Evolutionary conservation across 2,888 invertebrate genomes (phyloP).

Genomic region (Drosophila mettleri): DNA sequence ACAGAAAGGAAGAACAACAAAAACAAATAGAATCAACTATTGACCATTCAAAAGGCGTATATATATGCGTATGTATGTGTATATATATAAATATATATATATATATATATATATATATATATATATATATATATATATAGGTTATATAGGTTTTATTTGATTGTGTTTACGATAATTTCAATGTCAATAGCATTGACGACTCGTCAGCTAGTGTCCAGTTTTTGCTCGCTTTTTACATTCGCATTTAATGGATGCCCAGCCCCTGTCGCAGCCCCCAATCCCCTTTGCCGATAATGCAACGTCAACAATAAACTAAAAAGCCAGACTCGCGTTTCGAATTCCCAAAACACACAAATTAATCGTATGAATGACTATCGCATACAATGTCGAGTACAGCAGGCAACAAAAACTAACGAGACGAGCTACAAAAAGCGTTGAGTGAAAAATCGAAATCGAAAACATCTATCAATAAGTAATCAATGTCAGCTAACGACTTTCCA

Average conservation of each 20-base stretch:
- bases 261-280: slow-evolving; percentile 2
- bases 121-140: background rate
- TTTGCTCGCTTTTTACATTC: slow-evolving; percentile 33
- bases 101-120: background rate
- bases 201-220: slow-evolving; percentile 61
- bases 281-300: slow-evolving; percentile 41
- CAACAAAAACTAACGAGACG: slow-evolving; percentile 36
- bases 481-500: slow-evolving; percentile 32
- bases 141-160: slow-evolving; percentile 20
- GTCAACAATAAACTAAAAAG: slow-evolving; percentile 51
- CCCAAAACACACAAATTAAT: slow-evolving; percentile 65
- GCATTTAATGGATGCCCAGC: slow-evolving; percentile 19
- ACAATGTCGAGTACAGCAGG: slow-evolving; percentile 60
- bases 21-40: slow-evolving; percentile 13
- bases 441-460: slow-evolving; percentile 22
- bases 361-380: slow-evolving; percentile 66
- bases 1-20: slow-evolving; percentile 32
- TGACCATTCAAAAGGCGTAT: background rate
- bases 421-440: slow-evolving; percentile 12
- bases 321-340: slow-evolving; percentile 38
- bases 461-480: slow-evolving; percentile 63
- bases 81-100: background rate
- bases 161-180: slow-evolving; percentile 55
- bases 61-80: background rate
- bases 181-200: slow-evolving; percentile 71